These are phyloP conservation scores for Agrochola macilenta DNA, from an alignment of 2,888 invertebrate genomes.

Conservation along the genomic window DNA sequence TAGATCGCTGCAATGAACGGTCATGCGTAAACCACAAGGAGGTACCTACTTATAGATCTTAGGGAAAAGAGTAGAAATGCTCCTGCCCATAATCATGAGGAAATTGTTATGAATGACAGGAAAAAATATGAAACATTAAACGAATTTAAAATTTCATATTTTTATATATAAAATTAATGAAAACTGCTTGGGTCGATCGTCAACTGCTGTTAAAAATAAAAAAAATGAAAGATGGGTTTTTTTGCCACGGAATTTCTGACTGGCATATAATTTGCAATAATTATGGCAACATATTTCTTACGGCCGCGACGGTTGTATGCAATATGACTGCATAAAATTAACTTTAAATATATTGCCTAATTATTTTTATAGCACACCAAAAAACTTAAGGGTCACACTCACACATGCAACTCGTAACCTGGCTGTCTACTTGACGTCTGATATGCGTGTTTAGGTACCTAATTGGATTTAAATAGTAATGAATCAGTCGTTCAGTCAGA, in stretches of 20 bases:
- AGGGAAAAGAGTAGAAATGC: too few relatives aligned
- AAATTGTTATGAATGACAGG: too few relatives aligned
- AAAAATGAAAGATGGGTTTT: constrained; percentile 16
- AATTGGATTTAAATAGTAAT: background rate
- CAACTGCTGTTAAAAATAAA: background rate
- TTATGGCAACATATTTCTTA: constrained; percentile 50
- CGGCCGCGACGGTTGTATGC: constrained; percentile 39
- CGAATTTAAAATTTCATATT: too few relatives aligned
- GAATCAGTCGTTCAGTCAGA: background rate
- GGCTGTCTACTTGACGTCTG: background rate
- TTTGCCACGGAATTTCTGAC: constrained; percentile 10
- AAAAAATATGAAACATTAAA: too few relatives aligned
- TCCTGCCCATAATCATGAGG: too few relatives aligned
- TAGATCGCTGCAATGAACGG: too few relatives aligned
- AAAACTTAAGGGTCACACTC: constrained; percentile 14
- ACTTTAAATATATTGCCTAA: constrained; percentile 39
- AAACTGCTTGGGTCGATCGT: too few relatives aligned
- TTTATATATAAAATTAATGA: too few relatives aligned
- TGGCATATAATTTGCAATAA: constrained; percentile 42
- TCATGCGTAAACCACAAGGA: too few relatives aligned
- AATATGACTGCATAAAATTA: constrained; percentile 53
- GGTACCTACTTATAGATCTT: too few relatives aligned
- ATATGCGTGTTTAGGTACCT: background rate
- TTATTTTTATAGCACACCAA: constrained; percentile 52
- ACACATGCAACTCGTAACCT: constrained; percentile 27